phyloP scores from a whole-genome alignment of 2,113 vertebrate genomes.

The Cyrtonyx montezumae region DNA sequence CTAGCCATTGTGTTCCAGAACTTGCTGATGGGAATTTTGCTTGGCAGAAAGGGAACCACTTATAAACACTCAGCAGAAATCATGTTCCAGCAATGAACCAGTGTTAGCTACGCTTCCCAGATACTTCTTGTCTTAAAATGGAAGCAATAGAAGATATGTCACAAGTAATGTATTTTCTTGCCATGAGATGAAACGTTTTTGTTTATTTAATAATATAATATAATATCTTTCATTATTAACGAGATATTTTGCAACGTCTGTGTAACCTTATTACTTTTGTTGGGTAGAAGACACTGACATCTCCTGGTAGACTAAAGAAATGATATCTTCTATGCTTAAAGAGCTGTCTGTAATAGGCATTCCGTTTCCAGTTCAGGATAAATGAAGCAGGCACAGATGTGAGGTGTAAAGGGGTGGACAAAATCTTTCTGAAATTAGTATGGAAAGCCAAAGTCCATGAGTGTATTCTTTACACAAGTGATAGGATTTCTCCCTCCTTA shows the following conservation, averaged over 20 bases:
- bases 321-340: background rate
- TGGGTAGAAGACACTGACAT: conserved; percentile 68
- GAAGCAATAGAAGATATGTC: conserved; percentile 26
- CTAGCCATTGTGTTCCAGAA: background rate
- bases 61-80: background rate
- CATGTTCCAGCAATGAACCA: background rate
- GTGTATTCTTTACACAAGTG: background rate
- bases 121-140: conserved; percentile 57
- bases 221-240: background rate
- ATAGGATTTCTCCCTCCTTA: background rate
- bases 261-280: conserved; percentile 43
- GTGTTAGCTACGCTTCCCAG: conserved; percentile 47
- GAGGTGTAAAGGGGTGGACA: background rate
- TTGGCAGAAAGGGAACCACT: background rate
- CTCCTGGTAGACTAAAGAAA: conserved; percentile 60
- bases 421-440: background rate
- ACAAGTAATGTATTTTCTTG: conserved; percentile 60
- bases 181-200: background rate
- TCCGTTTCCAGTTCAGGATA: background rate
- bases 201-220: background rate
- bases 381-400: background rate
- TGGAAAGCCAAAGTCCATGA: background rate
- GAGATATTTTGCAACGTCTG: conserved; percentile 22
- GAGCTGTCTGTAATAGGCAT: background rate
- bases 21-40: conserved; percentile 1